These are phyloP conservation scores for Cantharis lateralis DNA, from an alignment of 2,888 invertebrate genomes.

Conservation along the genomic window DNA sequence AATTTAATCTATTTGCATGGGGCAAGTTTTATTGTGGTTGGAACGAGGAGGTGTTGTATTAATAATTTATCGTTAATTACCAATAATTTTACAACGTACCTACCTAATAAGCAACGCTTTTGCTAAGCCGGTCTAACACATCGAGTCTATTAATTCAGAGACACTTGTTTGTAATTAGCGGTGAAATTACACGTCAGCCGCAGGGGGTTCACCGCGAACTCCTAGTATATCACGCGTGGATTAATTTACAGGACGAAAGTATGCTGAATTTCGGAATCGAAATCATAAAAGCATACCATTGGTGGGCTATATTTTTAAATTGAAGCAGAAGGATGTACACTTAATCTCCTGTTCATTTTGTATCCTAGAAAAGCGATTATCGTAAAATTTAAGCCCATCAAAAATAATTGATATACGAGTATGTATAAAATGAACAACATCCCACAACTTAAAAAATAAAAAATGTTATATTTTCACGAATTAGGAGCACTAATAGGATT, in stretches of 20 bases:
- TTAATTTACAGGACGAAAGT: constrained; percentile 23
- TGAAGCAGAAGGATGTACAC: neutral
- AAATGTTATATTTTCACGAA: neutral
- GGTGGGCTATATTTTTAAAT: neutral
- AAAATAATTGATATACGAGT: neutral
- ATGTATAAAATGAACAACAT: neutral
- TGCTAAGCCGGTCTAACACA: constrained; percentile 14
- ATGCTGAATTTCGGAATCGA: constrained; percentile 7
- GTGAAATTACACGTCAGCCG: constrained; percentile 39
- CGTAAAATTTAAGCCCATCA: neutral
- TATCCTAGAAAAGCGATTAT: neutral
- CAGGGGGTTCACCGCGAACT: constrained; percentile 35
- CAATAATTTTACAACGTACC: neutral
- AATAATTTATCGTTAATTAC: neutral
- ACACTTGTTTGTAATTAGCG: constrained; percentile 38
- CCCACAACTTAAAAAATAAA: neutral
- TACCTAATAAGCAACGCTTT: neutral
- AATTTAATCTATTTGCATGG: neutral
- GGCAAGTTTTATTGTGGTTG: too few relatives aligned
- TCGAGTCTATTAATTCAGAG: constrained; percentile 34
- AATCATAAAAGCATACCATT: neutral
- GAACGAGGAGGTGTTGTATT: neutral
- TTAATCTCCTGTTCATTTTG: neutral
- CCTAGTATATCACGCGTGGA: constrained; percentile 19
- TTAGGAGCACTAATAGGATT: neutral